Percentiles rank a stretch among this genome's conserved stretches.
Evolutionary conservation across 2,113 vertebrate genomes (phyloP).

Genomic region (Chinchilla lanigera): DNA sequence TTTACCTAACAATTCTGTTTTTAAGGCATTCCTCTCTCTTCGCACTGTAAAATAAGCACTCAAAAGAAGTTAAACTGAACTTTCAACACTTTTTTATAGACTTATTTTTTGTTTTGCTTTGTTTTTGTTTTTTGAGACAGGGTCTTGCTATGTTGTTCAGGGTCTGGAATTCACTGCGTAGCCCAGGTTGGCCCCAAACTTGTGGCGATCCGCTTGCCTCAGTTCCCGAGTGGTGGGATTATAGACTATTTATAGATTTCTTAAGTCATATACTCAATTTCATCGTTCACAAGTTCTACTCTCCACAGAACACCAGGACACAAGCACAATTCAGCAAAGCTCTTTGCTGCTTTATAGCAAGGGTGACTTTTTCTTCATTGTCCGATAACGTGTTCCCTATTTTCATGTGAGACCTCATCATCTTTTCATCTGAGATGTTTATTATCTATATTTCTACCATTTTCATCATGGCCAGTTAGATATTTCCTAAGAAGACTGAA

Average conservation of each 20-base stretch:
- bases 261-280: not conserved
- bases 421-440: not conserved
- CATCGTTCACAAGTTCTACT: not conserved
- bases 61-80: not conserved
- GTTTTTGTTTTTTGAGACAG: not conserved
- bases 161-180: not conserved
- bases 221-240: not conserved
- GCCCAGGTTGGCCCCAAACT: not conserved
- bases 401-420: not conserved
- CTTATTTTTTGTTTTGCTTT: not conserved
- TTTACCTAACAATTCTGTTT: not conserved
- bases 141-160: not conserved
- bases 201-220: not conserved
- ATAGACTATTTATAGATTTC: not conserved
- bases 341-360: not conserved
- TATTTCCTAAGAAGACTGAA: not conserved
- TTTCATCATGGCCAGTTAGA: not conserved
- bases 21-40: not conserved
- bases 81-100: not conserved
- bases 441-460: not conserved
- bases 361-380: not conserved
- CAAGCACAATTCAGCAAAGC: not conserved
- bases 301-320: not conserved
- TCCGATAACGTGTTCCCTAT: not conserved
- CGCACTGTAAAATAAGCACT: not conserved